Percentiles rank a stretch among this genome's conserved stretches.
These are phyloP conservation scores for Riparia riparia DNA, from an alignment of 2,113 vertebrate genomes.

Conservation along the genomic window DNA sequence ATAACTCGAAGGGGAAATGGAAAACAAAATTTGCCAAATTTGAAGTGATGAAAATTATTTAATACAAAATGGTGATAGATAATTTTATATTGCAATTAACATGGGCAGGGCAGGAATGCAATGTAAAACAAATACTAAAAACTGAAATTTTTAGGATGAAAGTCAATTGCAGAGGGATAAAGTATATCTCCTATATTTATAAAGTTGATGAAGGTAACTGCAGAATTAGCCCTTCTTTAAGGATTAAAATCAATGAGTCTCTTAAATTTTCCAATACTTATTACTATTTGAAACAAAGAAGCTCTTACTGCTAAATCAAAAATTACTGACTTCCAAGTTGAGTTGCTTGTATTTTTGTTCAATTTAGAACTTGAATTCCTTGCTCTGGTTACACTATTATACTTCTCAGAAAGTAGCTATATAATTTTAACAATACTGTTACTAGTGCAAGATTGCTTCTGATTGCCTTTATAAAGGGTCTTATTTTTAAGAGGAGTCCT, in stretches of 20 bases:
- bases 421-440: background rate
- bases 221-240: background rate
- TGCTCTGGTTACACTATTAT: background rate
- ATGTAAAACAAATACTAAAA: background rate
- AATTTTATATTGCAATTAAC: background rate
- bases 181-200: background rate
- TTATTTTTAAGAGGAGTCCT: background rate
- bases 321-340: background rate
- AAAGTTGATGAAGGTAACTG: background rate
- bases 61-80: background rate
- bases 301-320: background rate
- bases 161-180: background rate
- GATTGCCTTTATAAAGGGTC: background rate
- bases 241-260: background rate
- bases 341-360: background rate
- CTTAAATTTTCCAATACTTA: background rate
- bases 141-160: background rate
- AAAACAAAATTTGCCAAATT: background rate
- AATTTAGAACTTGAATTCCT: background rate
- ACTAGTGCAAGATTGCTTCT: background rate
- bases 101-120: background rate
- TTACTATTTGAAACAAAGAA: background rate
- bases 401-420: background rate
- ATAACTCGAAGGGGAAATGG: background rate
- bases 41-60: background rate